A percentile compares a stretch with the other conserved stretches of the same genome.
Evolutionary conservation across 2,113 vertebrate genomes (phyloP).

Genomic region (Microcebus tavaratra): DNA sequence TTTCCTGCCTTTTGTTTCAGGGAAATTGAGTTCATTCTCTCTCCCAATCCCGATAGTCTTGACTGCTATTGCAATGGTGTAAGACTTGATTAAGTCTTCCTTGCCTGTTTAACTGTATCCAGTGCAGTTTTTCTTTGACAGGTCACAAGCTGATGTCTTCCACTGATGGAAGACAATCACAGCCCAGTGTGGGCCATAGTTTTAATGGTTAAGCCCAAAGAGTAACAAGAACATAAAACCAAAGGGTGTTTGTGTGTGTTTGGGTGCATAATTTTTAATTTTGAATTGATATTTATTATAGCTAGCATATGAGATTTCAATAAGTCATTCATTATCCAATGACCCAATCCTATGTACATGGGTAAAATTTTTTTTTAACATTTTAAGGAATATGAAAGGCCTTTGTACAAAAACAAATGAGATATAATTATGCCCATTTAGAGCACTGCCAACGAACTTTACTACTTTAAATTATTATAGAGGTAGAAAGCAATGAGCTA

Average conservation of each 20-base stretch:
- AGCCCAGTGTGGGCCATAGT: not conserved
- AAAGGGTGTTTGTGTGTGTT: not conserved
- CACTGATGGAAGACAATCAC: not conserved
- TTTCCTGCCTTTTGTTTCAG: not conserved
- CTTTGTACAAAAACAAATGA: not conserved
- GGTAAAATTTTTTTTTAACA: not conserved
- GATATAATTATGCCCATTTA: not conserved
- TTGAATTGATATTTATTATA: constrained; percentile 28
- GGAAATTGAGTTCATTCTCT: not conserved
- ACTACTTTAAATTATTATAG: not conserved
- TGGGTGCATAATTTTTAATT: not conserved
- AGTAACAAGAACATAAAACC: not conserved
- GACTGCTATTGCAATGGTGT: not conserved
- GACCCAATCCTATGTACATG: not conserved
- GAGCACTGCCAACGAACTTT: not conserved
- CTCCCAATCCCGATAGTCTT: not conserved
- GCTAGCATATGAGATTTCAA: not conserved
- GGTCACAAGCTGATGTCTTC: not conserved
- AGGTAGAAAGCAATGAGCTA: not conserved
- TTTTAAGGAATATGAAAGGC: not conserved
- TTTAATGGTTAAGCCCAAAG: not conserved
- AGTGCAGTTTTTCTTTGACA: not conserved
- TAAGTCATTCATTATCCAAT: not conserved
- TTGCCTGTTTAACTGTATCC: not conserved
- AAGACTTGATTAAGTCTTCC: not conserved